These are phyloP conservation scores for Amphipyra berbera DNA, from an alignment of 2,888 invertebrate genomes.

Conservation along the genomic window DNA sequence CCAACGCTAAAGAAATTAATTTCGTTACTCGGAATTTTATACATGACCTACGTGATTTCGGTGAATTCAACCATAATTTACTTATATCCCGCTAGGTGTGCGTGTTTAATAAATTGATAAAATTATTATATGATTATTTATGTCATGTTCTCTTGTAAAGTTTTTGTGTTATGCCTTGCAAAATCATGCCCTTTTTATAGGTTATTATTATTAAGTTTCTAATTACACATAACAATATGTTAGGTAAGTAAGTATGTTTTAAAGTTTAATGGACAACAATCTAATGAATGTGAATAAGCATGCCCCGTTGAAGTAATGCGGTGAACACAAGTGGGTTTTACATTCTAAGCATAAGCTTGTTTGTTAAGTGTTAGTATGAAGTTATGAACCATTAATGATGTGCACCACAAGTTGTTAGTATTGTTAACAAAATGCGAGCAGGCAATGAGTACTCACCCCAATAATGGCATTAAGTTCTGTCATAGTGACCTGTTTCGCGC, in stretches of 20 bases:
- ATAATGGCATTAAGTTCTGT: slow-evolving; percentile 98
- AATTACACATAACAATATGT: too few species aligned
- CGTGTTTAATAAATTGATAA: slow-evolving; percentile 5
- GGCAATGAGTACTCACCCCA: slow-evolving; percentile 92
- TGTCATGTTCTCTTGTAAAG: too few species aligned
- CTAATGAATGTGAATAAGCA: slow-evolving; percentile 10
- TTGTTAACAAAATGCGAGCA: slow-evolving; percentile 54
- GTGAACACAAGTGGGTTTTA: too few species aligned
- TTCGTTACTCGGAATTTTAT: slow-evolving; percentile 63
- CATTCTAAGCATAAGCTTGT: too few species aligned
- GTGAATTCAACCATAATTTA: slow-evolving; percentile 38
- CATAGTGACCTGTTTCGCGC: slow-evolving; percentile 98
- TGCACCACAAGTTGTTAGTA: slow-evolving; percentile 48
- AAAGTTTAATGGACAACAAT: neutral
- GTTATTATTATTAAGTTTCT: too few species aligned
- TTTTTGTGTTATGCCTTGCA: too few species aligned
- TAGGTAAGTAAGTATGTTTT: neutral
- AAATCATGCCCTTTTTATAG: too few species aligned
- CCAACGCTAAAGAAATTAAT: slow-evolving; percentile 67
- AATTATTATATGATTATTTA: neutral
- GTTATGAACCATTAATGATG: slow-evolving; percentile 27
- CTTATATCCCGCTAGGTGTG: slow-evolving; percentile 10
- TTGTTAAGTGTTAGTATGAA: slow-evolving; percentile 25
- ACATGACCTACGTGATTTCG: slow-evolving; percentile 42
- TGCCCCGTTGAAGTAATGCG: slow-evolving; percentile 25